phyloP scores from a whole-genome alignment of 2,113 vertebrate species.

The Potamarius usumacintae region DNA sequence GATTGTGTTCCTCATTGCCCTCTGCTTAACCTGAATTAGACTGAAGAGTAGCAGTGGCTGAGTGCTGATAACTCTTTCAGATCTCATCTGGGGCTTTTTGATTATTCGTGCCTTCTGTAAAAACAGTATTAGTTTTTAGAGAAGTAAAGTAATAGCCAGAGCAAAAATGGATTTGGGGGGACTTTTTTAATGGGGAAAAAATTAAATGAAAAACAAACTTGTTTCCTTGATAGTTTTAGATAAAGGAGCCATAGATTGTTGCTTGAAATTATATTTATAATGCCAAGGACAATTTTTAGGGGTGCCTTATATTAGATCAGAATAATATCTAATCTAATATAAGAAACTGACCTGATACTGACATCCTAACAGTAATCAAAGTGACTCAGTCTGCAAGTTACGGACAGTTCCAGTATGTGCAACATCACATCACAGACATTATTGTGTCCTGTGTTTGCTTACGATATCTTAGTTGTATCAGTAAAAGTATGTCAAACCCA shows the following conservation, averaged over 20 bases:
- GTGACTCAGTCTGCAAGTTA: not conserved
- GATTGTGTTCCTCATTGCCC: slow-evolving; percentile 24
- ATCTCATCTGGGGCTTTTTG: not conserved
- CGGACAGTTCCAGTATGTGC: not conserved
- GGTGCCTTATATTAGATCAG: not conserved
- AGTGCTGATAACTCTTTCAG: not conserved
- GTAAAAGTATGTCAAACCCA: not conserved
- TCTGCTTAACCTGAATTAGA: slow-evolving; percentile 27
- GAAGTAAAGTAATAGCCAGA: not conserved
- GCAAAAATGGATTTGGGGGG: not conserved
- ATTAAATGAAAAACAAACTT: not conserved
- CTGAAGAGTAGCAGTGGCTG: slow-evolving; percentile 9
- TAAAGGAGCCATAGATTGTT: not conserved
- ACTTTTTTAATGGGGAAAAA: not conserved
- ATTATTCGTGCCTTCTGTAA: not conserved
- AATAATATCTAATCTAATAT: not conserved
- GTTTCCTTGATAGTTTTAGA: not conserved
- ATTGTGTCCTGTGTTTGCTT: not conserved
- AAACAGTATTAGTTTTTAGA: not conserved
- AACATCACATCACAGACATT: not conserved
- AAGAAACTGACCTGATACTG: not conserved
- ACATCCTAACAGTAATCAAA: not conserved
- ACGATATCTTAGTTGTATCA: not conserved
- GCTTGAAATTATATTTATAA: not conserved
- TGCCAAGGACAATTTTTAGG: not conserved